These are phyloP conservation scores for Gracilinanus agilis DNA, from an alignment of 2,113 vertebrate genomes.

Conservation along the genomic window DNA sequence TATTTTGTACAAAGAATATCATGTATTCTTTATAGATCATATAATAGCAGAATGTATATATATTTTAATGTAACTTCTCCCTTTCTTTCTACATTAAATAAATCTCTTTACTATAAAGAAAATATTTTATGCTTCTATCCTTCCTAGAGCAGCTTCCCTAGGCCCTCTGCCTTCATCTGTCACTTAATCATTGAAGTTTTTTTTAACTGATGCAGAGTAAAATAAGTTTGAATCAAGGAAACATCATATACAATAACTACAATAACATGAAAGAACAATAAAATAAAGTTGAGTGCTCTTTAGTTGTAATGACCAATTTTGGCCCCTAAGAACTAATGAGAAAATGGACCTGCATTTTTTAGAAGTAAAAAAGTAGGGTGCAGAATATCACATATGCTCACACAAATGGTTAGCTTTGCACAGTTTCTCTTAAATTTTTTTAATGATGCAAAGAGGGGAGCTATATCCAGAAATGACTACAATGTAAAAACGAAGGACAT, in stretches of 20 bases:
- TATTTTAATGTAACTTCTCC: not conserved
- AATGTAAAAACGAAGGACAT: not conserved
- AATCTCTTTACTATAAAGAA: not conserved
- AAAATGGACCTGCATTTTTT: not conserved
- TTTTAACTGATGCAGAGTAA: not conserved
- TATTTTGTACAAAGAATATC: not conserved
- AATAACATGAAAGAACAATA: not conserved
- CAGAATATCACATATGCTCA: not conserved
- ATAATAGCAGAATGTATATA: not conserved
- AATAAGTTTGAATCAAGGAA: not conserved
- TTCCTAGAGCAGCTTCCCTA: not conserved
- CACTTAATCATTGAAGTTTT: not conserved
- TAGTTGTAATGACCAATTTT: not conserved
- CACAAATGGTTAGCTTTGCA: not conserved
- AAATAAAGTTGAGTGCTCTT: not conserved
- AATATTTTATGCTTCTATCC: not conserved
- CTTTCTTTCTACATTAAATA: not conserved
- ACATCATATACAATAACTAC: not conserved
- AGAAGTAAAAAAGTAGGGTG: not conserved
- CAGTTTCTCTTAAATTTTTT: not conserved
- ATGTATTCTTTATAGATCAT: too few species aligned
- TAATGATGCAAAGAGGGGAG: not conserved
- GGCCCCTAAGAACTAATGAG: not conserved
- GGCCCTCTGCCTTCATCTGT: not conserved
- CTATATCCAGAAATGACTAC: not conserved